Conservation (phyloP, 1,140 invertebrate species). For the Propsilocerus akamusi region DNA sequence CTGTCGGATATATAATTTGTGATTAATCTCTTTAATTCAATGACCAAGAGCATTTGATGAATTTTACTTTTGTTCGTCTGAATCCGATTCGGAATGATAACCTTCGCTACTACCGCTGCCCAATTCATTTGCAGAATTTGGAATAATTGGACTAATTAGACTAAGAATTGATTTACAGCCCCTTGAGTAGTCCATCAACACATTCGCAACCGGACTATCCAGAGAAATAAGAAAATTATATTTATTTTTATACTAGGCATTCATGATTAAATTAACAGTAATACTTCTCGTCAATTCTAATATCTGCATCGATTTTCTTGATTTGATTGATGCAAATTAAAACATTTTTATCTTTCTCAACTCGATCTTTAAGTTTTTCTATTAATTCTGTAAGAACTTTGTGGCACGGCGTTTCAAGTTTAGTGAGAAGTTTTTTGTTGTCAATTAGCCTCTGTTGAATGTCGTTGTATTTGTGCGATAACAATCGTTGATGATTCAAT, state of each 20-base stretch:
- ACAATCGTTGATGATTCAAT: slow-evolving; percentile 72
- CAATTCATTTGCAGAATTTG: no score
- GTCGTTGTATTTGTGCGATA: slow-evolving; percentile 61
- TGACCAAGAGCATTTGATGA: slow-evolving; percentile 12
- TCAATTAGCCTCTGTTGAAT: slow-evolving; percentile 78
- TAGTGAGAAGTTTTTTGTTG: slow-evolving; percentile 75
- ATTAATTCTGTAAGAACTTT: slow-evolving; percentile 33
- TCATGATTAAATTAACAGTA: not conserved
- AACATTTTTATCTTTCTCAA: slow-evolving; percentile 52
- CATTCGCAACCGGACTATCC: slow-evolving; percentile 46
- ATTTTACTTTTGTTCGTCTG: slow-evolving; percentile 41
- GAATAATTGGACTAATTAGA: slow-evolving; percentile 45
- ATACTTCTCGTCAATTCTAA: slow-evolving; percentile 28
- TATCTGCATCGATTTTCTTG: slow-evolving; percentile 31
- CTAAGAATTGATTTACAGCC: slow-evolving; percentile 61
- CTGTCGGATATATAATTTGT: slow-evolving; percentile 24
- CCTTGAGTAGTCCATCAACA: slow-evolving; percentile 66
- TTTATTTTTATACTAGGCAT: not conserved
- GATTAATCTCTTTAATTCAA: slow-evolving; percentile 6
- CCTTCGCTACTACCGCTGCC: no score
- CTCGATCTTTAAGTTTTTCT: slow-evolving; percentile 34
- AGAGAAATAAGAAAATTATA: not conserved
- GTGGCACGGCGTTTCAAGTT: slow-evolving; percentile 50
- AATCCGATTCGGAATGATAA: slow-evolving; percentile 68
- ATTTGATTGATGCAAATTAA: slow-evolving; percentile 40